Evolutionary conservation across 2,797 vertebrate species (phyloP).

Genomic region (Valencia hispanica): DNA sequence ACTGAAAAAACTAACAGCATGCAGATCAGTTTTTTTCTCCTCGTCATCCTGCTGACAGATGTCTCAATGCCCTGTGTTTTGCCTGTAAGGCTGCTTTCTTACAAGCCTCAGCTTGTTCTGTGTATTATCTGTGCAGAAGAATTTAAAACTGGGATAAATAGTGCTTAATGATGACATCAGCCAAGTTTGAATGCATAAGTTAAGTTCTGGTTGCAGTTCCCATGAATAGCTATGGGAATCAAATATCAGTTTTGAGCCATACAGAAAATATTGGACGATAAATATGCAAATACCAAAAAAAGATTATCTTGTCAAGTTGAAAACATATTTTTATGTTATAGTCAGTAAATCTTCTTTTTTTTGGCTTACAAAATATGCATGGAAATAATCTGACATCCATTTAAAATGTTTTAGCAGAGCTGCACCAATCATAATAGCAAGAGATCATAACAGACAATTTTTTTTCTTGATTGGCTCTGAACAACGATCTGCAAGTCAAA

Average conservation of each 20-base stretch:
- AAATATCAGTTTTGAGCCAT: neutral
- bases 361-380: neutral
- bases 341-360: neutral
- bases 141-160: neutral
- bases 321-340: neutral
- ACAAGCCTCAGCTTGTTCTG: neutral
- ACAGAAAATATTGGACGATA: neutral
- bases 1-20: neutral
- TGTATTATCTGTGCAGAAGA: neutral
- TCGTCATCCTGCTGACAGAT: neutral
- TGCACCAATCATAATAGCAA: neutral
- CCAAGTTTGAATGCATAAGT: conserved; percentile 1
- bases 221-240: neutral
- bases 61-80: conserved; percentile 10
- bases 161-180: neutral
- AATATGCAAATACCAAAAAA: neutral
- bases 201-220: conserved; percentile 4
- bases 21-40: neutral
- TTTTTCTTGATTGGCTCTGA: no score
- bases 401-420: neutral
- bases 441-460: neutral
- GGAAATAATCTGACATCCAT: neutral
- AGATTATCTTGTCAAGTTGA: neutral
- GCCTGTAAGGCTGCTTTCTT: neutral
- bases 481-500: neutral